Base-by-base conservation (phyloP, 1,140 invertebrate genomes). In the Acyrthosiphon pisum region DNA sequence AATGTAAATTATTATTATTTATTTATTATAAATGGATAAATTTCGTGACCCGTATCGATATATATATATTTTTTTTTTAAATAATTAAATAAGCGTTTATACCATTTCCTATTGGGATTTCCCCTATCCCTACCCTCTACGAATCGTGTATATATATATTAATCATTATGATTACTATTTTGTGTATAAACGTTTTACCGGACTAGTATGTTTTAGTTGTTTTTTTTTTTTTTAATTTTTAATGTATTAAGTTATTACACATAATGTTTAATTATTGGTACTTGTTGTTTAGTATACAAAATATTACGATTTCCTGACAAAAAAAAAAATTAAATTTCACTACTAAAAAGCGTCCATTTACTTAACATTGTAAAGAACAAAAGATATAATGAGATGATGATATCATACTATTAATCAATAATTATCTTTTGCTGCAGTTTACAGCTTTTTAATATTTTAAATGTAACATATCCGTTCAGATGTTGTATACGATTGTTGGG, bases 401-500 rank as follows among this genome's bases (percentile, higher is more conserved):
- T 53, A 88, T 89, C 30, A 50, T 89, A 90, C 35, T 35, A n/a
- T n/a, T 22, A 53, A 50, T 89, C 46, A 18, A 48, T 26, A 18
- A 48, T 26, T 56, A 11, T 37, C 88, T 56, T 53, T 60, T 30
- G 53, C 88, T 35, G 53, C 53, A 90, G 88, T 41, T 60, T 60
- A 90, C 50, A 90, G 53, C 88, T 90, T 90, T 44, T 90, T 60
- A 44, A 60, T 90, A 90, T 60, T 90, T 60, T 90, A 60, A 90
- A 60, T 60, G 44, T 92, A 92, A 92, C 90, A 83, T 83, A 83
- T 92, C 90, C 68, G 90, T 92, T 92, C 90, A 83, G 68, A 92
- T 50, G 90, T 92, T 92, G 90, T 92, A 92, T 92, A 92, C 90
- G 90, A 92, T 81, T 92, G 90, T 92, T 92, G 68, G n/a, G 90